Evolutionary conservation across 2,888 invertebrate genomes (phyloP).

Genomic region (Fragum sueziense): DNA sequence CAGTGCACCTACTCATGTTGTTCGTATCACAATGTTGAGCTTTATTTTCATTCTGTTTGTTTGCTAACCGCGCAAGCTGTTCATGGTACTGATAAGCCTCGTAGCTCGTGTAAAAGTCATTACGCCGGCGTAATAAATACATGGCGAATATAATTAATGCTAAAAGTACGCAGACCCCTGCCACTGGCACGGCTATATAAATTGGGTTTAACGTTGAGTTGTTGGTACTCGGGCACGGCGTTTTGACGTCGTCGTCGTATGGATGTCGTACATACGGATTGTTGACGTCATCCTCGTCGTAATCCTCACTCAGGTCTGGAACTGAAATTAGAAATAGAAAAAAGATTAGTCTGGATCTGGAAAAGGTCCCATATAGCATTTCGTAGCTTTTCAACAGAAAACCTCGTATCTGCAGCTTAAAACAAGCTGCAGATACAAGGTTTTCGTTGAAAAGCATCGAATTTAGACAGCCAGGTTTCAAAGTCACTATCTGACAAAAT

Average conservation of each 20-base stretch:
- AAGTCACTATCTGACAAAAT: no score
- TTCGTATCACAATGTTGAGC: slow-evolving; percentile 62
- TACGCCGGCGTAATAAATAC: slow-evolving; percentile 78
- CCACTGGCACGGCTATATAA: slow-evolving; percentile 81
- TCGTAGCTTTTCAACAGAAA: no score
- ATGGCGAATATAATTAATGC: slow-evolving; percentile 81
- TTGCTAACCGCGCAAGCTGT: slow-evolving; percentile 63
- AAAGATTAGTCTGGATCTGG: no score
- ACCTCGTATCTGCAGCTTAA: no score
- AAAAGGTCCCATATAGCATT: no score
- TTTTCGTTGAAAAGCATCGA: no score
- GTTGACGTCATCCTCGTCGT: slow-evolving; percentile 15
- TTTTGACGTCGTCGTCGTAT: slow-evolving; percentile 19
- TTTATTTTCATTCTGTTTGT: slow-evolving; percentile 56
- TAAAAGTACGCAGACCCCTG: slow-evolving; percentile 80
- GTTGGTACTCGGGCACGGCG: slow-evolving; percentile 48
- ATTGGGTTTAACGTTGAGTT: slow-evolving; percentile 77
- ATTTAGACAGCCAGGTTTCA: no score
- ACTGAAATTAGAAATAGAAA: no score
- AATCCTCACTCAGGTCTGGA: not conserved
- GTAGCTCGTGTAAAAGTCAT: slow-evolving; percentile 66
- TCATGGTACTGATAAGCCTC: slow-evolving; percentile 71
- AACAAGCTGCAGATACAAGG: no score
- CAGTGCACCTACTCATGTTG: slow-evolving; percentile 74
- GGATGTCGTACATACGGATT: slow-evolving; percentile 59